These are phyloP conservation scores for Lucinisca nassula DNA, from an alignment of 2,888 invertebrate genomes.

Conservation along the genomic window DNA sequence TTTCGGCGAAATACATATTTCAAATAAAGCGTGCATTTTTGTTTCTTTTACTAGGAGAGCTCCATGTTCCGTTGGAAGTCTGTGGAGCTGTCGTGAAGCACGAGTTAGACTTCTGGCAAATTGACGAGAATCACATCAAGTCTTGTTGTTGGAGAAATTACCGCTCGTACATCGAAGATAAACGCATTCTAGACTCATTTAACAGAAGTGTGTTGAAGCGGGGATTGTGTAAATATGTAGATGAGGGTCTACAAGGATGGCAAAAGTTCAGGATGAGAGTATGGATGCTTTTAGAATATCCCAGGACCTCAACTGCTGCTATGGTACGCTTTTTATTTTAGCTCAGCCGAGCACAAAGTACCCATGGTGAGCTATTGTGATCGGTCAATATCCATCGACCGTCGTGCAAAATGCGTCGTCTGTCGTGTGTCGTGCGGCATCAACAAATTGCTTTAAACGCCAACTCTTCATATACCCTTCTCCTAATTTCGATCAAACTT, in stretches of 20 bases:
- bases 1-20: too few species aligned
- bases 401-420: too few species aligned
- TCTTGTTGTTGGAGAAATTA: constrained; percentile 87
- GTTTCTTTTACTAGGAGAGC: constrained; percentile 81
- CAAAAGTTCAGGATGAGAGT: constrained; percentile 80
- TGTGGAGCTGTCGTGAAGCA: constrained; percentile 87
- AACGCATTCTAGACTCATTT: constrained; percentile 85
- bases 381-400: too few species aligned
- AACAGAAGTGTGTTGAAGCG: constrained; percentile 84
- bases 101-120: constrained; percentile 87
- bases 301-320: constrained; percentile 84
- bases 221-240: constrained; percentile 77
- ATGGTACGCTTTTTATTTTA: constrained; percentile 81
- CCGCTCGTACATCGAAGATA: constrained; percentile 86
- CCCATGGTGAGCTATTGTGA: too few species aligned
- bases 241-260: constrained; percentile 81
- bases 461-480: too few species aligned
- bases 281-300: constrained; percentile 87
- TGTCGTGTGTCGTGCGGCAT: too few species aligned
- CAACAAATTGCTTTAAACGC: too few species aligned
- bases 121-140: constrained; percentile 85
- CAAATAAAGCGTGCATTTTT: too few species aligned
- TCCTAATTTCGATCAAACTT: too few species aligned
- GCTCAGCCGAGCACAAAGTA: too few species aligned
- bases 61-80: constrained; percentile 87